phyloP scores from a whole-genome alignment of 2,113 vertebrate species.

The Steatornis caripensis region DNA sequence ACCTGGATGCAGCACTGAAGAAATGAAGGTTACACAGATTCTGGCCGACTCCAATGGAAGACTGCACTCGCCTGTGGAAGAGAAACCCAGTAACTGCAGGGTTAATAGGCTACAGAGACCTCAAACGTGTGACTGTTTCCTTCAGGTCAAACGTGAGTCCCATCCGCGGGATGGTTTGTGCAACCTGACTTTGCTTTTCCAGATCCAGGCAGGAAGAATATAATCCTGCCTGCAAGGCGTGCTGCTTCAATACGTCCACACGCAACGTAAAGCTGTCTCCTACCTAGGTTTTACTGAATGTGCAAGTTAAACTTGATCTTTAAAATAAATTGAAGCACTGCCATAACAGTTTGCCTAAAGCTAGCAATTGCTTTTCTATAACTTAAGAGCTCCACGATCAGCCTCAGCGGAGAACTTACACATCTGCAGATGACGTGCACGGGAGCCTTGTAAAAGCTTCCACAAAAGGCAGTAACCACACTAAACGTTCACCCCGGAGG shows the following conservation, averaged over 20 bases:
- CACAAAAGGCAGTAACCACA: not conserved
- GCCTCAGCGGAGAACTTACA: not conserved
- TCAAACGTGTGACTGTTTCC: not conserved
- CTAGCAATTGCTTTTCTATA: not conserved
- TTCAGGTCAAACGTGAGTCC: not conserved
- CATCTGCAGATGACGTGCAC: not conserved
- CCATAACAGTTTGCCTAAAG: not conserved
- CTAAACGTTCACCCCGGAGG: not conserved
- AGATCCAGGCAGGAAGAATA: not conserved
- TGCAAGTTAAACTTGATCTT: not conserved
- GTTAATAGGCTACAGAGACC: not conserved
- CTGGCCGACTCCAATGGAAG: accelerated
- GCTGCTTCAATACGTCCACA: not conserved
- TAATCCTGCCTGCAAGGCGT: not conserved
- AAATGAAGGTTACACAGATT: accelerated
- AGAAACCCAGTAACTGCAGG: not conserved
- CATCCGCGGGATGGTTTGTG: not conserved
- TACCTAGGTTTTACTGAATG: not conserved
- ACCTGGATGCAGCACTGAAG: not conserved
- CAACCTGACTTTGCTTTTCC: not conserved
- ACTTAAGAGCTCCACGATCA: not conserved
- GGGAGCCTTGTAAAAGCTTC: not conserved
- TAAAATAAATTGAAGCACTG: not conserved
- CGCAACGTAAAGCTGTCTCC: not conserved
- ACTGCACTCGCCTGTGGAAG: not conserved